phyloP scores from a whole-genome alignment of 2,797 vertebrate genomes.

The Melanotaenia boesemani region DNA sequence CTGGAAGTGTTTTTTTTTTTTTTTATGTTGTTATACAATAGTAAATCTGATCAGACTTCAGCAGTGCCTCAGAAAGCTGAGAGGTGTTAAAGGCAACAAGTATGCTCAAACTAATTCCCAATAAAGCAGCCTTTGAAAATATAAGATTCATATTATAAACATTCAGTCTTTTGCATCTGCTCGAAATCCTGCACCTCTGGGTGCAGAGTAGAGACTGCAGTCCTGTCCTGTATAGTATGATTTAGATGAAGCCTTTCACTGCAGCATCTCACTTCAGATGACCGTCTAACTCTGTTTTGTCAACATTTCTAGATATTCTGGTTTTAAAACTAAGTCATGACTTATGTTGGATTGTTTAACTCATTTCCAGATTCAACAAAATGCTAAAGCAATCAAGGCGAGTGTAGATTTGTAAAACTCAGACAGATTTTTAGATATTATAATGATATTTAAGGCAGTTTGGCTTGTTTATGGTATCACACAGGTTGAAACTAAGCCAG shows the following conservation, averaged over 20 bases:
- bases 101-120: not conserved
- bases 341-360: slow-evolving; percentile 1
- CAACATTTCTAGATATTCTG: slow-evolving; percentile 31
- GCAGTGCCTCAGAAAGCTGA: slow-evolving; percentile 18
- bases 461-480: not conserved
- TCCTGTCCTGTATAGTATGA: slow-evolving; percentile 18
- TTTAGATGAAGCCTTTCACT: slow-evolving; percentile 42
- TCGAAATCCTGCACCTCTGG: slow-evolving; percentile 19
- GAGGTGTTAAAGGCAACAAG: slow-evolving; percentile 12
- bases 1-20: slow-evolving; percentile 21
- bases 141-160: not conserved
- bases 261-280: slow-evolving; percentile 39
- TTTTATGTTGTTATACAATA: slow-evolving; percentile 49
- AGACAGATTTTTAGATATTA: not conserved
- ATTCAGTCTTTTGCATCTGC: not conserved
- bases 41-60: slow-evolving; percentile 26
- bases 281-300: slow-evolving; percentile 44
- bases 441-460: not conserved
- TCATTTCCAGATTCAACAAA: slow-evolving; percentile 18
- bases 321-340: slow-evolving; percentile 36
- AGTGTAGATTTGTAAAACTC: not conserved
- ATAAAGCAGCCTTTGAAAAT: not conserved
- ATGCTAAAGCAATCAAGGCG: not conserved
- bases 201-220: slow-evolving; percentile 8
- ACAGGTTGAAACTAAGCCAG: not conserved